Base-by-base conservation (phyloP, 2,888 invertebrate genomes). In the Mactromeris polynyma region DNA sequence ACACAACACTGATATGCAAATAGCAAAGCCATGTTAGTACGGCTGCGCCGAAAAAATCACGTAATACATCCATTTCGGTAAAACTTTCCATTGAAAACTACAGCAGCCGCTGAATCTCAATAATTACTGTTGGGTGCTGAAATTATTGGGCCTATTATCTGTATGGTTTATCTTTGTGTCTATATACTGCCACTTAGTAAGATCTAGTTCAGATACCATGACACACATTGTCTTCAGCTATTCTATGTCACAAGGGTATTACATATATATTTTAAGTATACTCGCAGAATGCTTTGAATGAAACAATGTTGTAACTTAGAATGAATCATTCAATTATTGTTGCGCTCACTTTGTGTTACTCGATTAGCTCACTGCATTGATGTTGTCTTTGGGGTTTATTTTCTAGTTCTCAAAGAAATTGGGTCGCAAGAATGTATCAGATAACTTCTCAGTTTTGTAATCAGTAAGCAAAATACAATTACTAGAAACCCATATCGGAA, bases 281-380 rank as follows among this genome's bases (percentile, higher is more conserved):
- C 17, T 46, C 17, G 46, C 46, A 46, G 46, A 46, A 46, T 17
- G 17, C 46, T 11, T 7, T 9, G 46, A 46, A 46, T n/a, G n/a
- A 46, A 46, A 46, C 6, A 14, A 46, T 17, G 46, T 26, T 26
- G 58, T 64, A n/a, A 26, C 26, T 64, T 1, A n/a, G 26, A 4
- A 64, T 64, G 58, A 64, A 26, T 64, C 58, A 64, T 64, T 26
- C n/a, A n/a, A 64, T 64, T 26, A 64, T 64, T n/a, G n/a, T 64
- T 64, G 21, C 58, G n/a, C 58, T 26, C 9, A 26, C 26, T 64
- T 64, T 64, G 26, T 26, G 26, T 64, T n/a, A 26, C 58, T 64
- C n/a, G n/a, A 26, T 64, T 26, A n/a, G 26, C 26, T 51, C 51
- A 51, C 2, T 51, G 19, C 51, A 1, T 51, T 51, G 51, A 51